phyloP scores from a whole-genome alignment of 2,113 vertebrate genomes.

The Gambusia holbrooki region DNA sequence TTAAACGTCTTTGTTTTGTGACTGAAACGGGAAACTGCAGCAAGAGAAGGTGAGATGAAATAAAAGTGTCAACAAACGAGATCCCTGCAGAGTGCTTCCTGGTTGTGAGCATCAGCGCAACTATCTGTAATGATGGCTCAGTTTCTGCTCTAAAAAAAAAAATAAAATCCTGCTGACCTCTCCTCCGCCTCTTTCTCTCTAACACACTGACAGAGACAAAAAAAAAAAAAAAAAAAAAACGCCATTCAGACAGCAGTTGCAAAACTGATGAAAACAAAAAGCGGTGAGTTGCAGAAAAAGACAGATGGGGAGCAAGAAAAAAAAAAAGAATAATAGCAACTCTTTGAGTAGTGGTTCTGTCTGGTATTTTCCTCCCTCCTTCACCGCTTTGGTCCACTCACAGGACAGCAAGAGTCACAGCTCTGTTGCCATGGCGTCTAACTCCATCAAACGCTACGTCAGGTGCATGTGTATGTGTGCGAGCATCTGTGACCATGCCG shows the following conservation, averaged over 20 bases:
- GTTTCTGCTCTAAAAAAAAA: constrained; percentile 51
- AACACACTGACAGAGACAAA: constrained; percentile 20
- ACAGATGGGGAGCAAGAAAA: constrained; percentile 26
- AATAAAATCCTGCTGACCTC: constrained; percentile 40
- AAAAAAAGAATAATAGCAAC: constrained; percentile 41
- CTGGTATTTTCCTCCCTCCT: constrained; percentile 62
- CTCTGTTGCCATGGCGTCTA: constrained; percentile 76
- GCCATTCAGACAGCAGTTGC: constrained; percentile 8
- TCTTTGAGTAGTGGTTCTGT: constrained; percentile 51
- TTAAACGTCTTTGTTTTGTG: constrained; percentile 20
- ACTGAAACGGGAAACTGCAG: constrained; percentile 22
- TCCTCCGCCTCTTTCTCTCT: constrained; percentile 28
- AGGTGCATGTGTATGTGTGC: constrained; percentile 54
- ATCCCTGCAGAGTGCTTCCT: constrained; percentile 27
- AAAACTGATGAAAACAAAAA: constrained; percentile 6
- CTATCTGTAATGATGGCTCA: constrained; percentile 50
- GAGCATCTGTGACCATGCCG: constrained; percentile 37
- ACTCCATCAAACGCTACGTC: constrained; percentile 75
- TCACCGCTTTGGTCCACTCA: constrained; percentile 70
- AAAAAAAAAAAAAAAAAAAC: constrained; percentile 20
- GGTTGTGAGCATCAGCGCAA: constrained; percentile 22
- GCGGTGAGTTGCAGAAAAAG: constrained; percentile 19
- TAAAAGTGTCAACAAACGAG: constrained; percentile 52
- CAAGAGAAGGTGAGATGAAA: constrained; percentile 34
- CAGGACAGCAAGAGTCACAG: constrained; percentile 74